phyloP scores from a whole-genome alignment of 2,888 invertebrate genomes.

The Girardia tigrina region DNA sequence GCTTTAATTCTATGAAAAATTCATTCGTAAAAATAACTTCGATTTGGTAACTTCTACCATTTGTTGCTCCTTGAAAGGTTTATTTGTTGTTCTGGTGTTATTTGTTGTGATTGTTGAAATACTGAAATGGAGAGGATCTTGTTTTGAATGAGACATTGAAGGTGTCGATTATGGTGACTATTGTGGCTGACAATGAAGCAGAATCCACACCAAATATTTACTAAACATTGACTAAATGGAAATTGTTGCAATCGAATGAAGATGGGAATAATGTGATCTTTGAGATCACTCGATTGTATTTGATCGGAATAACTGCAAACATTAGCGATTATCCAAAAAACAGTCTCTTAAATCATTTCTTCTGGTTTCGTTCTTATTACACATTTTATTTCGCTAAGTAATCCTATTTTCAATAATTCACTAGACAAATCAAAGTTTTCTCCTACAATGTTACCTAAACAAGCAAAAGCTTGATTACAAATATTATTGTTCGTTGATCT shows the following conservation, averaged over 20 bases:
- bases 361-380: neutral
- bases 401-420: constrained; percentile 4
- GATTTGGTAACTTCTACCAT: too few species aligned
- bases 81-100: too few species aligned
- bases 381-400: neutral
- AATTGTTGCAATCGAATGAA: too few species aligned
- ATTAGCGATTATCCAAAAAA: neutral
- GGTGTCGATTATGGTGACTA: neutral
- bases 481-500: neutral
- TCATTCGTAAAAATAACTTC: too few species aligned
- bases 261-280: neutral
- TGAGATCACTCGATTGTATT: neutral
- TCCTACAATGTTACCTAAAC: neutral
- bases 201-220: neutral
- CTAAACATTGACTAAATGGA: too few species aligned
- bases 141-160: neutral
- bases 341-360: neutral
- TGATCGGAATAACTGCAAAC: constrained; percentile 16
- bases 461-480: neutral
- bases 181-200: neutral
- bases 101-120: too few species aligned
- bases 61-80: too few species aligned
- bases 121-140: neutral
- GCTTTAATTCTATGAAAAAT: too few species aligned
- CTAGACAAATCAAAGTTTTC: neutral